Evolutionary conservation across 2,113 vertebrate species (phyloP).

Genomic region (Macquaria australasica): DNA sequence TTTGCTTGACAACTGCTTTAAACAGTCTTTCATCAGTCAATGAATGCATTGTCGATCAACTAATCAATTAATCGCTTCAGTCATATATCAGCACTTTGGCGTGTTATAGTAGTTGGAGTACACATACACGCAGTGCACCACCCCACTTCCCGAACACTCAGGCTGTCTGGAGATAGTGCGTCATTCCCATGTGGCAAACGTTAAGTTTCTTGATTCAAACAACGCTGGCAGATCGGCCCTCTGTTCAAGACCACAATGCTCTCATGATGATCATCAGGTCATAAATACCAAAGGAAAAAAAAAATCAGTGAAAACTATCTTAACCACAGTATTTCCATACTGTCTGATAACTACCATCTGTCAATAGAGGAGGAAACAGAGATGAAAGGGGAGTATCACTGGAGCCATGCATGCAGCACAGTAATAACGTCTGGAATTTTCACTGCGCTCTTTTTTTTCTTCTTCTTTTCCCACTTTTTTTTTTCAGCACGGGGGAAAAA

Average conservation of each 20-base stretch:
- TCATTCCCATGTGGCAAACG: conserved; percentile 66
- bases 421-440: conserved; percentile 81
- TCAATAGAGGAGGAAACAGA: conserved; percentile 71
- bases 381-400: conserved; percentile 75
- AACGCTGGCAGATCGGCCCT: conserved; percentile 40
- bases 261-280: conserved; percentile 73
- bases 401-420: conserved; percentile 66
- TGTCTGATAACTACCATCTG: conserved; percentile 82
- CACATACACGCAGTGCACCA: not conserved
- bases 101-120: not conserved
- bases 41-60: not conserved
- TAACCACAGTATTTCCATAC: conserved; percentile 79
- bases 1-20: not conserved
- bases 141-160: not conserved
- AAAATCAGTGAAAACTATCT: conserved; percentile 68
- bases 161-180: conserved; percentile 30
- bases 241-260: conserved; percentile 62
- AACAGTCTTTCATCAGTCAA: not conserved
- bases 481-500: conserved; percentile 26
- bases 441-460: conserved; percentile 46
- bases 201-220: conserved; percentile 55
- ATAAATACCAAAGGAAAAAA: conserved; percentile 75
- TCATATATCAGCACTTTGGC: not conserved
- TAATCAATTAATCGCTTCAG: not conserved
- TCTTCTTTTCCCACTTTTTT: conserved; percentile 27